These are phyloP conservation scores for Dascillus cervinus DNA, from an alignment of 2,888 invertebrate species.

Conservation along the genomic window DNA sequence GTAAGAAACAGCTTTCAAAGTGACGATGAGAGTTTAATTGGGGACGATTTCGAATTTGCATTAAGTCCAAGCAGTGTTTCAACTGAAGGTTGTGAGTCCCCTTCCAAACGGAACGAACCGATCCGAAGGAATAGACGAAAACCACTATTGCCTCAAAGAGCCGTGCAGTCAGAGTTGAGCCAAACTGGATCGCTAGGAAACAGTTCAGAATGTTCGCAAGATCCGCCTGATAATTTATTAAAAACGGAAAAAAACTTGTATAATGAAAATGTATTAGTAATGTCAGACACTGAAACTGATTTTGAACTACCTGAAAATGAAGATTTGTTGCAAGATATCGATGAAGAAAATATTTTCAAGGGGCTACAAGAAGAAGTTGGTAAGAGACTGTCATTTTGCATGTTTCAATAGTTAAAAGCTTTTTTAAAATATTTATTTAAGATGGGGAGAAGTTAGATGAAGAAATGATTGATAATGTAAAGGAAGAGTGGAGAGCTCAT, in stretches of 20 bases:
- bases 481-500: slow-evolving; percentile 39
- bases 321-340: slow-evolving; percentile 29
- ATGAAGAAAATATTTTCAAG: slow-evolving; percentile 36
- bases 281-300: slow-evolving; percentile 19
- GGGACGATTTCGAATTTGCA: slow-evolving; percentile 18
- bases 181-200: slow-evolving; percentile 24
- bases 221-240: slow-evolving; percentile 19
- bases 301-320: slow-evolving; percentile 25
- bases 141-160: slow-evolving; percentile 32
- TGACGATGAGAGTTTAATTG: slow-evolving; percentile 11
- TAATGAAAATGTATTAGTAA: slow-evolving; percentile 15
- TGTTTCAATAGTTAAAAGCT: not conserved
- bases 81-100: slow-evolving; percentile 15
- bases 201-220: slow-evolving; percentile 32
- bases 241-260: slow-evolving; percentile 5
- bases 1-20: slow-evolving; percentile 20
- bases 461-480: slow-evolving; percentile 43
- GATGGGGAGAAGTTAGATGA: slow-evolving; percentile 33
- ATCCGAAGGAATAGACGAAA: slow-evolving; percentile 32
- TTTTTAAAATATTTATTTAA: slow-evolving; percentile 9
- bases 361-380: slow-evolving; percentile 34
- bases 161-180: slow-evolving; percentile 28
- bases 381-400: slow-evolving; percentile 12
- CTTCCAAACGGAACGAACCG: slow-evolving; percentile 13
- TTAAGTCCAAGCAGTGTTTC: slow-evolving; percentile 15